Base-by-base conservation (phyloP, 2,888 invertebrate genomes). In the Nymphalis c-album region DNA sequence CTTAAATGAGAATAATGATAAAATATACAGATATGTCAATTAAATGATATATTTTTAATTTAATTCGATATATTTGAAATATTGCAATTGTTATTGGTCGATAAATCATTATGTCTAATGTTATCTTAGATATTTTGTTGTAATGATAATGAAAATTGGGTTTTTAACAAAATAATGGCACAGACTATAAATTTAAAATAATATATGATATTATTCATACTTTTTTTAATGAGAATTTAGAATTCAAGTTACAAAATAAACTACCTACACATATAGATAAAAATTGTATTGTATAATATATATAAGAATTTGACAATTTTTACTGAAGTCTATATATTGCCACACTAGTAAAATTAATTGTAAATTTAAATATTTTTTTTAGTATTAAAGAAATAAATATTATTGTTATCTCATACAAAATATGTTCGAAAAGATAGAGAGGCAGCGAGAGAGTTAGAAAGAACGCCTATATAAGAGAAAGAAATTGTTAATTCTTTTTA, bases 31-130 rank as follows among this genome's bases (percentile, higher is more conserved):
- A 65, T 65, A 65, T 65, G 65, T 65, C 31, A 53, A 46, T 40
- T 40, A 65, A 69, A 66, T 63, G 66, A 69, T 69, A 69, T 66
- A 46, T 60, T 63, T 63, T 46, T 63, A 50, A 31, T 48, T 57
- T 40, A 61, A 57, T 57, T 57, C 35, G 31, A 35, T 57, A 26
- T 50, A 45, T 64, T 59, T 57, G n/a, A 20, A 26, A 51, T 50
- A 60, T 60, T 60, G 60, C 40, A 7, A 47, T 17, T 13, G 18
- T 26, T 46, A 20, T 35, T 47, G 40, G 35, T 35, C 6, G 26
- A 47, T 35, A 22, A n/a, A 13, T 26, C 31, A 60, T 16, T 17
- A 31, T 46, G 8, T n/a, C 5, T 53, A 16, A 17, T 31, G 5
- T 31, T 18, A 53, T 50, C 3, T 18, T 20, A 10, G n/a, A n/a